These are phyloP conservation scores for Rousettus leschenaultii DNA, from an alignment of 2,113 vertebrate genomes.

Conservation along the genomic window DNA sequence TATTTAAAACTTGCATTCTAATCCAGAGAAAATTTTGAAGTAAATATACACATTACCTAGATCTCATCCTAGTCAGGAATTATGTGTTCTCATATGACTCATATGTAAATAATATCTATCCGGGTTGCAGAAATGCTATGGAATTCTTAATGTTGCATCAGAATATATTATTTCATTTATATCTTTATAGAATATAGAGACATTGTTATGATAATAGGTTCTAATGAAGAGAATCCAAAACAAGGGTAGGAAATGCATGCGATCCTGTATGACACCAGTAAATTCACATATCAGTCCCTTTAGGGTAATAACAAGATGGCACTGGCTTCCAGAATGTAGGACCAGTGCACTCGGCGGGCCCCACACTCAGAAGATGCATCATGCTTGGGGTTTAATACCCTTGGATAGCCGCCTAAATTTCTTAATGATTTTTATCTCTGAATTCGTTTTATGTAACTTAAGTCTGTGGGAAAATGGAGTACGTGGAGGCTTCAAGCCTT, in stretches of 20 bases:
- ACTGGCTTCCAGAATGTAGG: neutral
- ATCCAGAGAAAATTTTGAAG: neutral
- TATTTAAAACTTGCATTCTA: neutral
- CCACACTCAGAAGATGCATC: neutral
- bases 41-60: neutral
- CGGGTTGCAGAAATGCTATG: neutral
- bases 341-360: fast-evolving
- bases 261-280: neutral
- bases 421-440: neutral
- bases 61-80: neutral
- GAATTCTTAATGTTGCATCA: neutral
- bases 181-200: neutral
- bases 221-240: neutral
- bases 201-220: neutral
- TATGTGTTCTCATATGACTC: neutral
- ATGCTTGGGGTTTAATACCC: neutral
- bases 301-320: neutral
- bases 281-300: neutral
- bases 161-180: neutral
- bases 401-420: neutral
- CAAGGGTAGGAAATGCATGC: neutral
- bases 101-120: neutral
- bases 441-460: neutral
- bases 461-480: neutral
- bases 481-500: neutral